Evolutionary conservation across 1,140 invertebrate genomes (phyloP).

Genomic region (Plectus sambesii): DNA sequence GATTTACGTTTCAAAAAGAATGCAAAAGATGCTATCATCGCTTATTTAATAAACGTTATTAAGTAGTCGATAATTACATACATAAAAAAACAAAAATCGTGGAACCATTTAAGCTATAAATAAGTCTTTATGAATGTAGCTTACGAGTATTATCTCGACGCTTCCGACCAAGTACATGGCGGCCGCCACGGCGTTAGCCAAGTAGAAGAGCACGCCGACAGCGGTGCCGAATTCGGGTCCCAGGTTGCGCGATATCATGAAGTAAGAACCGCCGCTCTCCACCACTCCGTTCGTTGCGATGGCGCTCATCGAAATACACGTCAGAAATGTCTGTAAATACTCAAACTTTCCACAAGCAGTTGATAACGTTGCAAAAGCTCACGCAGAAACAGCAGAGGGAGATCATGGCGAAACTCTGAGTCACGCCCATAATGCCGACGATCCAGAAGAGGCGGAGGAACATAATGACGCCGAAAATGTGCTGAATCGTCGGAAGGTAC

Average conservation of each 20-base stretch:
- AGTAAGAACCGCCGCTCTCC: slow-evolving; percentile 78
- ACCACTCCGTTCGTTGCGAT: slow-evolving; percentile 99
- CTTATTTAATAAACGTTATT: slow-evolving; percentile 1
- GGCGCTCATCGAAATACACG: slow-evolving; percentile 95
- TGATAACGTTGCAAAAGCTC: slow-evolving; percentile 17
- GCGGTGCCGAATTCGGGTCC: slow-evolving; percentile 97
- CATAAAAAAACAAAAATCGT: slow-evolving; percentile 7
- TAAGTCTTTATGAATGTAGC: too few relatives aligned
- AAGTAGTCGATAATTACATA: neutral
- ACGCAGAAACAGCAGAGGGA: slow-evolving; percentile 66
- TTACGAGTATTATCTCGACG: slow-evolving; percentile 88
- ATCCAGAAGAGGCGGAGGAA: slow-evolving; percentile 99
- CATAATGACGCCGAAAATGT: slow-evolving; percentile 96
- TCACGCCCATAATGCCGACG: slow-evolving; percentile 85
- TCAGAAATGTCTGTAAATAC: slow-evolving; percentile 73
- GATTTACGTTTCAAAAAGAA: too few relatives aligned
- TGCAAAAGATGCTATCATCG: too few relatives aligned
- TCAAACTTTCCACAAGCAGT: slow-evolving; percentile 2
- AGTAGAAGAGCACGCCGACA: slow-evolving; percentile 95
- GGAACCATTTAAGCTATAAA: too few relatives aligned
- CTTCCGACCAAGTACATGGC: slow-evolving; percentile 96
- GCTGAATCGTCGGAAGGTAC: slow-evolving; percentile 95
- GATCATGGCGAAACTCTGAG: slow-evolving; percentile 87
- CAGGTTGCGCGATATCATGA: slow-evolving; percentile 86
- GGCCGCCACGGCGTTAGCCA: slow-evolving; percentile 92